Evolutionary conservation across 1,140 invertebrate species (phyloP), one percentile per base, ranked within the genome.

Genomic region (Ptiloglossa arizonensis): DNA sequence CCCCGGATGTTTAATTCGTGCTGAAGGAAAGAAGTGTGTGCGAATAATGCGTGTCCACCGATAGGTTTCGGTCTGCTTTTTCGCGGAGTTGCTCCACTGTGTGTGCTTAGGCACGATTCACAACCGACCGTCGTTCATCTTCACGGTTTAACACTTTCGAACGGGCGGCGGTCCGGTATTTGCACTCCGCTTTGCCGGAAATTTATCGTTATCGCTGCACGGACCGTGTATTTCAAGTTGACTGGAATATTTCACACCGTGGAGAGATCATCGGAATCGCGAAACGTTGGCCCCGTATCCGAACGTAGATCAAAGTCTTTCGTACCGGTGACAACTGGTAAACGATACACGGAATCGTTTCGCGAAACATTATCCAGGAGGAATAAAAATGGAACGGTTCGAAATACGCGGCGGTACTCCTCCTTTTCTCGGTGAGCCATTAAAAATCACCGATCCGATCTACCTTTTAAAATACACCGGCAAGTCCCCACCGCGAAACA

Each of bases 91-190:
- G 32, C 19, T 64, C 24, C n/a, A 35, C 15, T 38, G 60, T 29
- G 32, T 48, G 27, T 52, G 70, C 57, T 72, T 72, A 62, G 57
- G 32, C 48, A 66, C 60, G 57, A 44, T 17, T 44, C 50, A 9
- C 57, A 32, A 4, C 52, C 29, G 32, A 24, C 52, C 19, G 59
- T 41, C 27, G 75, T 66, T 80, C 67, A 80, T 83, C 57, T 48
- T 48, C 52, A 24, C 48, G 75, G 70, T 83, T 82, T 64, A 80
- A 83, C 82, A 35, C 64, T 44, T 68, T 59, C 64, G 27, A 67
- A 35, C 72, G 22, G n/a, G n/a, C n/a, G 8, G 15, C 22, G 8
- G n/a, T n/a, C n/a, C n/a, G n/a, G 3, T 69, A 69, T 59, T 50
- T 69, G 24, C 64, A 60, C 27, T 35, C 19, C 15, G 6, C 22